Evolutionary conservation across 2,888 invertebrate species (phyloP).

Genomic region (Lithophane leautieri): DNA sequence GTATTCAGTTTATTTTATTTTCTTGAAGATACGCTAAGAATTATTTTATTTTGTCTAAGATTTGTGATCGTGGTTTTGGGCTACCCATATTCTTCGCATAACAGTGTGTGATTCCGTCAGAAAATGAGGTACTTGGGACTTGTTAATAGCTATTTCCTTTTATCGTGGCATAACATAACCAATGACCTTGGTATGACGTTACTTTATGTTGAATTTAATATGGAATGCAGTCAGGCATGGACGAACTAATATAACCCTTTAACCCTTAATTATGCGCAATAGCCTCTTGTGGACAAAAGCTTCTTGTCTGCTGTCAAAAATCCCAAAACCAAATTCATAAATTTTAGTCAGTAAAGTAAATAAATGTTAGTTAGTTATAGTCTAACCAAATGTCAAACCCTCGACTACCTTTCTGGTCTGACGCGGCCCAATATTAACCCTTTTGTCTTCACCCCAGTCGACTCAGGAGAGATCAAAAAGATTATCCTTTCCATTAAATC

Average conservation of each 20-base stretch:
- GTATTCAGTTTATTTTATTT: constrained; percentile 37
- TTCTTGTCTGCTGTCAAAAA: not conserved
- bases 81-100: not conserved
- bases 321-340: not conserved
- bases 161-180: not conserved
- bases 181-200: no score
- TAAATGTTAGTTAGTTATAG: no score
- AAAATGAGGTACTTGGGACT: not conserved
- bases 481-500: no score
- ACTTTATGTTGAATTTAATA: no score
- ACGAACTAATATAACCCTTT: not conserved
- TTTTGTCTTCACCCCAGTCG: no score
- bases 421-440: no score
- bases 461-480: no score
- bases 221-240: not conserved
- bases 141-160: not conserved
- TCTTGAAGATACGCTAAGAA: not conserved
- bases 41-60: not conserved
- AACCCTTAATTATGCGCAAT: not conserved
- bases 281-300: not conserved
- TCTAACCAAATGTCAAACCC: no score
- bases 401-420: no score
- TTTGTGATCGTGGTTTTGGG: no score
- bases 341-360: no score
- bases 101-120: not conserved